Conservation (phyloP, 2,797 vertebrate species). For the Takifugu rubripes region DNA sequence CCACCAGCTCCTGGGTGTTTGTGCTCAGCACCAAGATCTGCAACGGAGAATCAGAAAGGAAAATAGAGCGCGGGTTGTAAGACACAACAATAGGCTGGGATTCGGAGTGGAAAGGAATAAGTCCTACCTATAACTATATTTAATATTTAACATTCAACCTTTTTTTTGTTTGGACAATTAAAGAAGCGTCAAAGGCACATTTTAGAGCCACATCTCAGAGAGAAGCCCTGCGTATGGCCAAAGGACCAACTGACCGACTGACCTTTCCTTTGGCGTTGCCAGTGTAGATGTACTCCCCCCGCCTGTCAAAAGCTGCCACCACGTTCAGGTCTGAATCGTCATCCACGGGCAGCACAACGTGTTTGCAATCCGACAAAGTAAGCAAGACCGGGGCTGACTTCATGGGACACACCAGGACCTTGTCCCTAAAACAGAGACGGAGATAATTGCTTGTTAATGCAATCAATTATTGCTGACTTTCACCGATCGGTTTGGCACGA, state of each 20-base stretch:
- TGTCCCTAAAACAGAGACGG: constrained; percentile 79
- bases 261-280: constrained; percentile 98
- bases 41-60: background rate
- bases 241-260: background rate
- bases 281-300: constrained; percentile 96
- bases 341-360: constrained; percentile 93
- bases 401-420: constrained; percentile 96
- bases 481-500: too few species aligned
- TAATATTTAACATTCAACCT: too few species aligned
- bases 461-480: background rate
- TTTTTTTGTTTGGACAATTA: too few species aligned
- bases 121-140: too few species aligned
- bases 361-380: constrained; percentile 92
- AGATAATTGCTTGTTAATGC: background rate
- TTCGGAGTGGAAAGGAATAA: too few species aligned
- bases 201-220: too few species aligned
- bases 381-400: constrained; percentile 95
- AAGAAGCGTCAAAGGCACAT: too few species aligned
- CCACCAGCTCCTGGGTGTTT: constrained; percentile 92
- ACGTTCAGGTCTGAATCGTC: constrained; percentile 97
- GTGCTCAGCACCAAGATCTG: constrained; percentile 97
- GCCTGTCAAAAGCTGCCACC: constrained; percentile 92
- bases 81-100: background rate
- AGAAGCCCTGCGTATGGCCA: too few species aligned
- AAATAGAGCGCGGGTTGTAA: background rate